A percentile compares a stretch with the other conserved stretches of the same genome.
These are phyloP conservation scores for Macropodus opercularis DNA, from an alignment of 2,797 vertebrate species.

Conservation along the genomic window DNA sequence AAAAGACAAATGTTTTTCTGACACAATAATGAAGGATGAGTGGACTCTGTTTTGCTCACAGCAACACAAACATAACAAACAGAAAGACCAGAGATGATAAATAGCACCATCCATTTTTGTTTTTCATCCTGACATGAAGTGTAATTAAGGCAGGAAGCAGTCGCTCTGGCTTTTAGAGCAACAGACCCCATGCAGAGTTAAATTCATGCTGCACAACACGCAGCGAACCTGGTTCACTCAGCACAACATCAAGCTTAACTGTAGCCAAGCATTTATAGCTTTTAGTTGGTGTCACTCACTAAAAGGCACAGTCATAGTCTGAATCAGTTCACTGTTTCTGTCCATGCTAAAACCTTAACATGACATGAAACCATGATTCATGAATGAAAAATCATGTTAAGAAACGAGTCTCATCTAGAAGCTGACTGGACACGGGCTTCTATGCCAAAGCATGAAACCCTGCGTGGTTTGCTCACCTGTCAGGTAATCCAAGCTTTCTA, in stretches of 20 bases:
- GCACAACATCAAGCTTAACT: slow-evolving; percentile 39
- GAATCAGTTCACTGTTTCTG: slow-evolving; percentile 26
- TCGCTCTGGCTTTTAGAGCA: slow-evolving; percentile 54
- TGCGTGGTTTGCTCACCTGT: slow-evolving; percentile 84
- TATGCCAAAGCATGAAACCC: background rate
- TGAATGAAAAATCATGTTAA: slow-evolving; percentile 19
- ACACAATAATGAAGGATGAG: slow-evolving; percentile 32
- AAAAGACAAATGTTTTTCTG: slow-evolving; percentile 39
- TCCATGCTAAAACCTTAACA: slow-evolving; percentile 13
- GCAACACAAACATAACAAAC: slow-evolving; percentile 20
- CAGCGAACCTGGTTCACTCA: slow-evolving; percentile 46
- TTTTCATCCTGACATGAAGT: slow-evolving; percentile 48
- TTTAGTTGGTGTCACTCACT: slow-evolving; percentile 30
- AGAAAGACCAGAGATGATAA: slow-evolving; percentile 26
- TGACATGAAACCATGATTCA: slow-evolving; percentile 9
- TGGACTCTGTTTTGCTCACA: slow-evolving; percentile 24
- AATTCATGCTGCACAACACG: slow-evolving; percentile 46
- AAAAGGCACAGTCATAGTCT: slow-evolving; percentile 7
- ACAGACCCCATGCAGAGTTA: slow-evolving; percentile 50
- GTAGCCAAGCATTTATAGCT: slow-evolving; percentile 23
- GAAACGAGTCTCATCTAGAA: background rate
- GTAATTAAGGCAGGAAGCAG: slow-evolving; percentile 57
- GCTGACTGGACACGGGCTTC: background rate
- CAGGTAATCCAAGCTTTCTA: slow-evolving; percentile 97
- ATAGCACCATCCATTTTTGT: slow-evolving; percentile 38